These are phyloP conservation scores for Cylas formicarius DNA, from an alignment of 1,140 invertebrate species.

Conservation along the genomic window DNA sequence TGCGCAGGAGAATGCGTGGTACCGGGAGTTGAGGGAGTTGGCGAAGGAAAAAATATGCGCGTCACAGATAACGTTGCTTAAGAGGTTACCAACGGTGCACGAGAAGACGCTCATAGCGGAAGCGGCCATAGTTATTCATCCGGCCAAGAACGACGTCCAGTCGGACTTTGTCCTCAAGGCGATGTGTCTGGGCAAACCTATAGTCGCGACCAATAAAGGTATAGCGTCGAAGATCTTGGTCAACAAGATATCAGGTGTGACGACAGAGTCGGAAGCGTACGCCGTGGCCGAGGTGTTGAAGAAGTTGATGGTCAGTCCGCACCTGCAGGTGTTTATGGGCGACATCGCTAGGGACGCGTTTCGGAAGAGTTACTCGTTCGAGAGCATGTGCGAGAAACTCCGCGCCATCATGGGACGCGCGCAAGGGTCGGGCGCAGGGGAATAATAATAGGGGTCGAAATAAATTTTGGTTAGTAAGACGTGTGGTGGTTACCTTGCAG, in stretches of 20 bases:
- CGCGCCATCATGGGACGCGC: conserved; percentile 4
- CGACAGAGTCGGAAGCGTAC: conserved; percentile 29
- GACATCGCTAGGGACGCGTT: conserved; percentile 25
- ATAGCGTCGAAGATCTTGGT: conserved; percentile 29
- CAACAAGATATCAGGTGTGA: conserved; percentile 33
- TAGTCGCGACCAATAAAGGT: conserved; percentile 32
- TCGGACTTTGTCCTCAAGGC: conserved; percentile 31
- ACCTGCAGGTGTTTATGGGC: conserved; percentile 24
- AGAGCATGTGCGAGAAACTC: conserved; percentile 16
- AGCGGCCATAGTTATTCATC: conserved; percentile 27
- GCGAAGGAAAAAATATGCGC: conserved; percentile 29
- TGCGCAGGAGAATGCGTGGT: conserved; percentile 26
- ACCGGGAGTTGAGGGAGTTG: conserved; percentile 27
- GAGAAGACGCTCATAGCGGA: conserved; percentile 35
- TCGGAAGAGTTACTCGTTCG: conserved; percentile 23
- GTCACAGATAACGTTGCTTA: conserved; percentile 34
- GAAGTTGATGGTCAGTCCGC: conserved; percentile 24
- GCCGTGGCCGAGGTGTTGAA: conserved; percentile 32
- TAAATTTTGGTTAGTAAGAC: no score
- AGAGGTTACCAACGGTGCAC: conserved; percentile 30
- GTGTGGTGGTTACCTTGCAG: no score
- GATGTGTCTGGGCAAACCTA: conserved; percentile 29
- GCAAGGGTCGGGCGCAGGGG: no score
- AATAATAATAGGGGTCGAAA: no score
- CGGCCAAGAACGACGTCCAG: conserved; percentile 31